These are phyloP conservation scores for Cynocephalus volans DNA, from an alignment of 2,113 vertebrate species.

Conservation along the genomic window DNA sequence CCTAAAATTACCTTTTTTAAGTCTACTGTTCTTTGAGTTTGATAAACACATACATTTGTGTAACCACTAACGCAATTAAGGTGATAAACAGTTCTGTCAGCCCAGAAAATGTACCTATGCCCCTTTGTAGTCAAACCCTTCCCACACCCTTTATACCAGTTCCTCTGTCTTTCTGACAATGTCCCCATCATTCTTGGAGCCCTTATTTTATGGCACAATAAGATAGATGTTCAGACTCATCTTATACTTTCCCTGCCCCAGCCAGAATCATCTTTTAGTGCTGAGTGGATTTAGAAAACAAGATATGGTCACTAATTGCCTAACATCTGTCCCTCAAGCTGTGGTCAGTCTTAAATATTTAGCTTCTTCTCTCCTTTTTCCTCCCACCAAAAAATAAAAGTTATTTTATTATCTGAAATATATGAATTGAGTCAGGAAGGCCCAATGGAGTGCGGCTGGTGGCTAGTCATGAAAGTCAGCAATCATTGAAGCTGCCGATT, in stretches of 20 bases:
- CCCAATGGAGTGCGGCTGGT: too few species aligned
- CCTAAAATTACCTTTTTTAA: background rate
- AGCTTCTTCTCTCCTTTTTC: background rate
- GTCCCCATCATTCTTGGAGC: background rate
- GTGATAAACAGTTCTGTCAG: background rate
- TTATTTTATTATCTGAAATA: slow-evolving; percentile 11
- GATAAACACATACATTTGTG: background rate
- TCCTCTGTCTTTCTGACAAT: background rate
- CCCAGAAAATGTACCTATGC: background rate
- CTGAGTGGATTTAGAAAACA: slow-evolving; percentile 8
- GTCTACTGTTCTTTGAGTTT: background rate
- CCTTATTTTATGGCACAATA: background rate
- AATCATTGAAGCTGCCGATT: background rate
- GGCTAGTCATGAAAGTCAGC: background rate
- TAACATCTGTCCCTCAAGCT: background rate
- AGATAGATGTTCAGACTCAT: background rate
- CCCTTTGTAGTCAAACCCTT: background rate
- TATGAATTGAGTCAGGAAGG: background rate
- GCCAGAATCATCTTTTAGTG: background rate
- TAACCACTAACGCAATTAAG: background rate
- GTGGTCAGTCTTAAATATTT: background rate
- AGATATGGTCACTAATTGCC: background rate
- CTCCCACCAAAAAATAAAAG: background rate
- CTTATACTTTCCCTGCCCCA: background rate
- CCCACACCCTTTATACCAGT: background rate